A percentile compares a stretch with the other conserved stretches of the same genome.
Evolutionary conservation across 2,888 invertebrate species (phyloP).

Genomic region (Chloroclysta siterata): DNA sequence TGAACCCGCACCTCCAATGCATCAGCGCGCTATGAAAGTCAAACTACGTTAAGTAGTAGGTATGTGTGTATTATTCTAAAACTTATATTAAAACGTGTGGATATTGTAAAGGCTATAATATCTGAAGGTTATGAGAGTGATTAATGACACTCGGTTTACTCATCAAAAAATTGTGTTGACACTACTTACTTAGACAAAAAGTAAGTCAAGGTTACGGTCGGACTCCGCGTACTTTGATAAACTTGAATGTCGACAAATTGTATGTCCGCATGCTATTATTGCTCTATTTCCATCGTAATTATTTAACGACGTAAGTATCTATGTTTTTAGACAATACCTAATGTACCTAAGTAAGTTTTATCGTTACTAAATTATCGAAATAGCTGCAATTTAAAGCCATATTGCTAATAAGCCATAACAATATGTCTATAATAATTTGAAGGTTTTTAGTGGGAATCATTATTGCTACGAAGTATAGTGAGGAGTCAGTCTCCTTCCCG

Average conservation of each 20-base stretch:
- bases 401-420: too few species aligned
- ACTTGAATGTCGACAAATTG: constrained; percentile 38
- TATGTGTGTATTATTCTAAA: background rate
- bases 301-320: constrained; percentile 43
- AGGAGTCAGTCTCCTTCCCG: too few species aligned
- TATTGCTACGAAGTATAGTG: too few species aligned
- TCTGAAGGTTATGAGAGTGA: constrained; percentile 21
- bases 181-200: constrained; percentile 23
- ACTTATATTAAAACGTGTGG: constrained; percentile 2
- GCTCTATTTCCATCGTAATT: constrained; percentile 44
- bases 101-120: background rate
- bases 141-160: constrained; percentile 28
- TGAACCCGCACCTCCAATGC: too few species aligned
- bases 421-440: too few species aligned
- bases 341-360: too few species aligned
- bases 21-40: too few species aligned
- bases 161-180: constrained; percentile 34
- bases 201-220: constrained; percentile 41
- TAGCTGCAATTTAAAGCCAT: too few species aligned
- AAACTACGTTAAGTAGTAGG: background rate
- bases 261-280: constrained; percentile 44
- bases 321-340: too few species aligned
- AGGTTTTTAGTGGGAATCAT: too few species aligned
- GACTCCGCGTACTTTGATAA: constrained; percentile 17
- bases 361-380: too few species aligned